A percentile compares a stretch with the other conserved stretches of the same genome.
Evolutionary conservation across 2,113 vertebrate species (phyloP).

Genomic region (Dascyllus trimaculatus): DNA sequence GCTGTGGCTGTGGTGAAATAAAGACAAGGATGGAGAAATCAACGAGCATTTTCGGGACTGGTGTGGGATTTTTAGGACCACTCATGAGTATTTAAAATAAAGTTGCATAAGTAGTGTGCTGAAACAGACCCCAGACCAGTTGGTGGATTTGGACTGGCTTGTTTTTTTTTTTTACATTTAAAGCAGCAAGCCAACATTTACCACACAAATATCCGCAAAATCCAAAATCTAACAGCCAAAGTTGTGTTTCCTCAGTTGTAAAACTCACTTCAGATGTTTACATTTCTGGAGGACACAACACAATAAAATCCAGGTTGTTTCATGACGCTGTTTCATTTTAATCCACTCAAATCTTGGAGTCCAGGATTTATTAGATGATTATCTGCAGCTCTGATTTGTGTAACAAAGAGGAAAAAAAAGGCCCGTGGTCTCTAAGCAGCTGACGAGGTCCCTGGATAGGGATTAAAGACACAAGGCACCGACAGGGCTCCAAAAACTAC

Average conservation of each 20-base stretch:
- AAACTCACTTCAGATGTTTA: constrained; percentile 64
- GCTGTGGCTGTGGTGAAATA: constrained; percentile 53
- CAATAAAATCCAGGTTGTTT: constrained; percentile 56
- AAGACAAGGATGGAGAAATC: constrained; percentile 51
- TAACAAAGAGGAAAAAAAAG: constrained; percentile 68
- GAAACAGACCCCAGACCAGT: constrained; percentile 25
- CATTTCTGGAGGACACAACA: constrained; percentile 45
- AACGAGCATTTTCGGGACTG: constrained; percentile 18
- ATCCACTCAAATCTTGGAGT: constrained; percentile 57
- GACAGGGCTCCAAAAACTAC: constrained; percentile 51
- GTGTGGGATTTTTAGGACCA: constrained; percentile 30
- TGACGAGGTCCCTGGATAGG: constrained; percentile 64
- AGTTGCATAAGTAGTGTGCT: constrained; percentile 48
- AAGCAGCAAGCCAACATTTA: not conserved
- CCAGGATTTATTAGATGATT: constrained; percentile 59
- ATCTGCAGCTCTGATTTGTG: constrained; percentile 73
- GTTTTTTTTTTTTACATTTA: constrained; percentile 17
- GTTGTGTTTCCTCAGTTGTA: constrained; percentile 18
- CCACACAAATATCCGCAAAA: constrained; percentile 7
- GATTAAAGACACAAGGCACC: constrained; percentile 74
- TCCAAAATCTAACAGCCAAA: constrained; percentile 23
- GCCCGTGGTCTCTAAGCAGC: constrained; percentile 50
- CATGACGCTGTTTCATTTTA: constrained; percentile 46
- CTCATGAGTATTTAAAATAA: constrained; percentile 35
- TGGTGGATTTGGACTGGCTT: constrained; percentile 36